Evolutionary conservation across 1,140 invertebrate species (phyloP).

Genomic region (Leptinotarsa defecta): DNA sequence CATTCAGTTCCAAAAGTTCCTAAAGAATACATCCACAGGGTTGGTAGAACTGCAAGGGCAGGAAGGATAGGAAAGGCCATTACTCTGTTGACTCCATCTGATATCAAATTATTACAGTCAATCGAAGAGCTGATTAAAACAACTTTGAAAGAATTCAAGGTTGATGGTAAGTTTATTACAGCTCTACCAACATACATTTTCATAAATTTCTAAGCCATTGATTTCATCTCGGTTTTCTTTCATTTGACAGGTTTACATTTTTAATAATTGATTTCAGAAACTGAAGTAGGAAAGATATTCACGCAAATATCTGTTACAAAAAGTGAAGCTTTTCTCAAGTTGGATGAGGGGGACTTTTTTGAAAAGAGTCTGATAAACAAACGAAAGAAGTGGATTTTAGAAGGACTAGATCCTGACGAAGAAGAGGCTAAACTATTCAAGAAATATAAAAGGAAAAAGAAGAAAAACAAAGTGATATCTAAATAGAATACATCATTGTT

Average conservation of each 20-base stretch:
- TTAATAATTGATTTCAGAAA: slow-evolving; percentile 63
- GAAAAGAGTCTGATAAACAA: slow-evolving; percentile 87
- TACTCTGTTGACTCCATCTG: slow-evolving; percentile 89
- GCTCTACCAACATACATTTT: no score
- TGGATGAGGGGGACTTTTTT: slow-evolving; percentile 91
- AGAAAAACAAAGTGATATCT: slow-evolving; percentile 29
- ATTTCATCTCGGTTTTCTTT: neutral
- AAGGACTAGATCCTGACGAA: slow-evolving; percentile 81
- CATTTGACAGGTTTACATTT: neutral
- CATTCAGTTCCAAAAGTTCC: slow-evolving; percentile 87
- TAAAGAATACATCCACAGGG: slow-evolving; percentile 96
- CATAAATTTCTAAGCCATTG: neutral
- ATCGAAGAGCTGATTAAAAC: slow-evolving; percentile 86
- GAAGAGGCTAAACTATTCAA: slow-evolving; percentile 66
- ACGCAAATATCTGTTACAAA: slow-evolving; percentile 89
- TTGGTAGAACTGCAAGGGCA: slow-evolving; percentile 94
- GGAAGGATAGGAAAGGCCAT: slow-evolving; percentile 85
- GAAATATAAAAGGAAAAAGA: slow-evolving; percentile 57
- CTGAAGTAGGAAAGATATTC: slow-evolving; percentile 83
- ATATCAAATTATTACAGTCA: slow-evolving; percentile 82
- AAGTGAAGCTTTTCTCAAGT: slow-evolving; percentile 86
- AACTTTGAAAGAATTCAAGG: slow-evolving; percentile 83
- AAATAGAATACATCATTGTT: no score
- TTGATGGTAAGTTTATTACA: slow-evolving; percentile 69
- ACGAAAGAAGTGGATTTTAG: slow-evolving; percentile 82